Conservation (phyloP, 2,797 vertebrate genomes). For the Percopsis omiscomaycus region DNA sequence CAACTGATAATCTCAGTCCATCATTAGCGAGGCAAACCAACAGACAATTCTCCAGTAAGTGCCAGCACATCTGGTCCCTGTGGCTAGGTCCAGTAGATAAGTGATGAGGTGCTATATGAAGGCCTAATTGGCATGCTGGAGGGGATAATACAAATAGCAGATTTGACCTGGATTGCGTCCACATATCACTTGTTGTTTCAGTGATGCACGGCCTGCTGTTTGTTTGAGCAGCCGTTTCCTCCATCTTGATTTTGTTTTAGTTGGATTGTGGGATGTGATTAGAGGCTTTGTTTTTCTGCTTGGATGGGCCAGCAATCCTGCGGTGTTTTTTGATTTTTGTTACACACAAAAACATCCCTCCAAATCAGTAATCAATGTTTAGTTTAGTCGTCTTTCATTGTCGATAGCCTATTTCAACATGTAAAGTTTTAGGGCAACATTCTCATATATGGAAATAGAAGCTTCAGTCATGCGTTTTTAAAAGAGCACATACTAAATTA, state of each 20-base stretch:
- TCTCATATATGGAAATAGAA: too few relatives aligned
- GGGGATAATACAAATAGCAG: conserved; percentile 25
- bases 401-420: too few relatives aligned
- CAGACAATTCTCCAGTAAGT: conserved; percentile 30
- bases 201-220: conserved; percentile 34
- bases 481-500: too few relatives aligned
- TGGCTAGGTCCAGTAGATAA: conserved; percentile 27
- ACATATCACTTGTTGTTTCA: conserved; percentile 11
- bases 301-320: conserved; percentile 8
- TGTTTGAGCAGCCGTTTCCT: conserved; percentile 29
- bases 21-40: conserved; percentile 26
- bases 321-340: too few relatives aligned
- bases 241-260: conserved; percentile 35
- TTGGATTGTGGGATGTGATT: conserved; percentile 30
- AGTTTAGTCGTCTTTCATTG: too few relatives aligned
- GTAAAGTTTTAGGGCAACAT: too few relatives aligned
- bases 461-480: too few relatives aligned
- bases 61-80: conserved; percentile 24
- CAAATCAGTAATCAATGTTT: too few relatives aligned
- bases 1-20: conserved; percentile 1
- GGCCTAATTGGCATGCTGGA: conserved; percentile 20
- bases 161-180: conserved; percentile 33
- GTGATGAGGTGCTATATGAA: conserved; percentile 36
- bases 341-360: too few relatives aligned
- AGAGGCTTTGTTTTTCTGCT: conserved; percentile 33